phyloP scores from a whole-genome alignment of 2,888 invertebrate species.

The Unio delphinus region DNA sequence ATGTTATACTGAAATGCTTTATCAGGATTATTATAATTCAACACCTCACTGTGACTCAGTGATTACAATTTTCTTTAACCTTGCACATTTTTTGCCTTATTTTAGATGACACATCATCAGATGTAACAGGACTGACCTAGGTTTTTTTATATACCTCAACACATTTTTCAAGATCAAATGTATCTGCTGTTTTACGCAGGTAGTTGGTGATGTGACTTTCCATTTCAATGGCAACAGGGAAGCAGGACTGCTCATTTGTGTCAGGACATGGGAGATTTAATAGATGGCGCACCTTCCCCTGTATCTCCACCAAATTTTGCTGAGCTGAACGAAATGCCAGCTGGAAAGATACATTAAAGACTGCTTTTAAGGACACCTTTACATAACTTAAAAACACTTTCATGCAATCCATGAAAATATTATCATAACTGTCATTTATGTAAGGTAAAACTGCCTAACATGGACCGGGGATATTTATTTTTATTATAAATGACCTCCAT shows the following conservation, averaged over 20 bases:
- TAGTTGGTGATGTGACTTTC: constrained; percentile 76
- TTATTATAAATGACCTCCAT: no score
- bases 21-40: no score
- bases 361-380: no score
- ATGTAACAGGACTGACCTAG: background rate
- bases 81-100: background rate
- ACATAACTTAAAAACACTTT: no score
- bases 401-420: no score
- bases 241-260: constrained; percentile 6
- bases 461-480: no score
- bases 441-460: no score
- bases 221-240: constrained; percentile 44
- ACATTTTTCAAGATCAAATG: constrained; percentile 75
- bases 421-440: no score
- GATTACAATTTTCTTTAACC: background rate
- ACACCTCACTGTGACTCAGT: no score
- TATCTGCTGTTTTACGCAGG: constrained; percentile 80
- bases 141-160: constrained; percentile 70
- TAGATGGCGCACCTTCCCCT: constrained; percentile 79
- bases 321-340: constrained; percentile 83
- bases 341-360: constrained; percentile 70
- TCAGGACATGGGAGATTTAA: constrained; percentile 9
- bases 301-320: constrained; percentile 80
- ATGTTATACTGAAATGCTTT: no score
- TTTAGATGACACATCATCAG: background rate